Evolutionary conservation across 2,888 invertebrate species (phyloP).

Genomic region (Amphipoea lucens): DNA sequence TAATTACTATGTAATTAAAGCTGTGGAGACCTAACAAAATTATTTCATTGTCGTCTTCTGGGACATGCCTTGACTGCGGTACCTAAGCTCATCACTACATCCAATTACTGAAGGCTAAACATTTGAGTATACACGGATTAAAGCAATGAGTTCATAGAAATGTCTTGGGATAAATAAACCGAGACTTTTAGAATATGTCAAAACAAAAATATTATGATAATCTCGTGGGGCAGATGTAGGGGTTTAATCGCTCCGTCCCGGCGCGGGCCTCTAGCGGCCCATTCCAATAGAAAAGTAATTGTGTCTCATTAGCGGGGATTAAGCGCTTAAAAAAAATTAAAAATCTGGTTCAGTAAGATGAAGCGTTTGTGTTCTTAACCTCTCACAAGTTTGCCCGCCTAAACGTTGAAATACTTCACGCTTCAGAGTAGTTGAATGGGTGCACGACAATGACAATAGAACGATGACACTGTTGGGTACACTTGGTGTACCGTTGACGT

Average conservation of each 20-base stretch:
- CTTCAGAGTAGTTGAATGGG: no score
- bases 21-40: constrained; percentile 26
- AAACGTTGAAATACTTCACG: no score
- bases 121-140: background rate
- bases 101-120: constrained; percentile 27
- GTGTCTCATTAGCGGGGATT: no score
- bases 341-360: background rate
- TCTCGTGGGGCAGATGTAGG: background rate
- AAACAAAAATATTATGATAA: background rate
- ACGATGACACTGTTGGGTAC: no score
- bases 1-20: constrained; percentile 28
- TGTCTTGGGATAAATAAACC: background rate
- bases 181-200: background rate
- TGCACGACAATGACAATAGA: no score
- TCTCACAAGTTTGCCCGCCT: no score
- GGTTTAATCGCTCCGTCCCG: background rate
- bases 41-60: constrained; percentile 34
- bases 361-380: background rate
- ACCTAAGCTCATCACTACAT: constrained; percentile 34
- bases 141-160: background rate
- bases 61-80: constrained; percentile 13
- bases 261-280: no score
- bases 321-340: background rate
- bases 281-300: no score
- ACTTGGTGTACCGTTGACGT: no score